Conservation (phyloP, 2,113 vertebrate species). For the Festucalex cinctus region DNA sequence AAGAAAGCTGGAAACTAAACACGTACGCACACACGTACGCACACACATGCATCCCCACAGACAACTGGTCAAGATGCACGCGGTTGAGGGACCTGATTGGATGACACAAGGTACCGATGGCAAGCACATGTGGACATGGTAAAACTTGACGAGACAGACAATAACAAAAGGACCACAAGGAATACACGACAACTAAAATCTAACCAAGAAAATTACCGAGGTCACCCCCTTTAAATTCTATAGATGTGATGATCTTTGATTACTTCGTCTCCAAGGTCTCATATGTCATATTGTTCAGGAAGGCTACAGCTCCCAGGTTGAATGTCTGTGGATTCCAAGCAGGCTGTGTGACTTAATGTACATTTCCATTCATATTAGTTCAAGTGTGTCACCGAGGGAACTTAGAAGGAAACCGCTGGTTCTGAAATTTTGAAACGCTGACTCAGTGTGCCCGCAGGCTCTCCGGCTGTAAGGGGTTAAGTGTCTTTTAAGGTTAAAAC, state of each 20-base stretch:
- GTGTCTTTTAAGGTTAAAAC: slow-evolving; percentile 19
- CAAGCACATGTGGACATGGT: no score
- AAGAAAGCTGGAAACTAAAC: no score
- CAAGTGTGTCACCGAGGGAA: background rate
- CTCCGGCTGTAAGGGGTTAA: slow-evolving; percentile 15
- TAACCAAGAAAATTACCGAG: background rate
- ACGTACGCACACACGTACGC: no score
- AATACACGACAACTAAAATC: no score
- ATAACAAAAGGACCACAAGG: no score
- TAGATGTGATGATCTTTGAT: slow-evolving; percentile 49
- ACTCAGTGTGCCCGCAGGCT: slow-evolving; percentile 13
- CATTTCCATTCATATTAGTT: background rate
- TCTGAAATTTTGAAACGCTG: slow-evolving; percentile 16
- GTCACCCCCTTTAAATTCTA: slow-evolving; percentile 28
- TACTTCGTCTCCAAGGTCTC: slow-evolving; percentile 31
- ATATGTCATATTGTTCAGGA: slow-evolving; percentile 8
- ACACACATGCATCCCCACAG: no score
- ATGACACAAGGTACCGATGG: no score
- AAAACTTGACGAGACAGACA: no score
- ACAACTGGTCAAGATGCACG: no score
- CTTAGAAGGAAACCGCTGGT: slow-evolving; percentile 21
- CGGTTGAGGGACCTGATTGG: no score
- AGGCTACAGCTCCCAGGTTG: slow-evolving; percentile 8
- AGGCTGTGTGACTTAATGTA: background rate
- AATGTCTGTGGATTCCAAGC: background rate